These are phyloP conservation scores for Crossocerus cetratus DNA, from an alignment of 2,888 invertebrate species.

Conservation along the genomic window DNA sequence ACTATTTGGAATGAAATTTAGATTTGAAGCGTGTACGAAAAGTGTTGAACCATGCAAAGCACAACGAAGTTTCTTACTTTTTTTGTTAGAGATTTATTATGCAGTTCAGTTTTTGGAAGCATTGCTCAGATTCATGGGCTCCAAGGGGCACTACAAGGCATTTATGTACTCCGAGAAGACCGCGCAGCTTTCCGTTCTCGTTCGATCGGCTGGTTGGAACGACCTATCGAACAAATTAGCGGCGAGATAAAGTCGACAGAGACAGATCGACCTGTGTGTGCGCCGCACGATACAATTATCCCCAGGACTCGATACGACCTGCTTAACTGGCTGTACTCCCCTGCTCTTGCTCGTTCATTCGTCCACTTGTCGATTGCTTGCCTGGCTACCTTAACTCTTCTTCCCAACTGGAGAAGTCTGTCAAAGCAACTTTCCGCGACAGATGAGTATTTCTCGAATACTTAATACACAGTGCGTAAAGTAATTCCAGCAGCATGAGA, in stretches of 20 bases:
- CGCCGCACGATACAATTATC: slow-evolving; percentile 69
- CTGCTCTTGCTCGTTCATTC: too few species aligned
- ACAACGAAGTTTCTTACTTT: too few species aligned
- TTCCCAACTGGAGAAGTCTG: neutral
- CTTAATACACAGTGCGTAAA: too few species aligned
- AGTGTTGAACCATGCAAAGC: too few species aligned
- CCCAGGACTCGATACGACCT: slow-evolving; percentile 31
- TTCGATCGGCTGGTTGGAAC: slow-evolving; percentile 21
- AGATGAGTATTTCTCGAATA: too few species aligned
- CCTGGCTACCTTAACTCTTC: neutral
- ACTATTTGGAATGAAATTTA: too few species aligned
- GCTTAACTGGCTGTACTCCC: neutral
- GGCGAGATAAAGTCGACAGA: slow-evolving; percentile 73
- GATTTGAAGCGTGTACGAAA: too few species aligned
- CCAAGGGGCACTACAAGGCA: too few species aligned
- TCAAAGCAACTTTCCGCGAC: neutral
- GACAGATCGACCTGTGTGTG: slow-evolving; percentile 67
- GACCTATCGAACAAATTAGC: slow-evolving; percentile 73
- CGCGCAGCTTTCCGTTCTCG: slow-evolving; percentile 11
- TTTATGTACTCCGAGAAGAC: slow-evolving; percentile 25
- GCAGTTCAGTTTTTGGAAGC: too few species aligned
- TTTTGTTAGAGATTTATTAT: too few species aligned
- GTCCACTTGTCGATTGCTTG: neutral
- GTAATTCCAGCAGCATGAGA: too few species aligned
- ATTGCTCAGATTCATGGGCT: too few species aligned